Percentiles rank a stretch among this genome's conserved stretches.
Evolutionary conservation across 1,140 invertebrate genomes (phyloP).

Genomic region (Globodera ellingtonae): DNA sequence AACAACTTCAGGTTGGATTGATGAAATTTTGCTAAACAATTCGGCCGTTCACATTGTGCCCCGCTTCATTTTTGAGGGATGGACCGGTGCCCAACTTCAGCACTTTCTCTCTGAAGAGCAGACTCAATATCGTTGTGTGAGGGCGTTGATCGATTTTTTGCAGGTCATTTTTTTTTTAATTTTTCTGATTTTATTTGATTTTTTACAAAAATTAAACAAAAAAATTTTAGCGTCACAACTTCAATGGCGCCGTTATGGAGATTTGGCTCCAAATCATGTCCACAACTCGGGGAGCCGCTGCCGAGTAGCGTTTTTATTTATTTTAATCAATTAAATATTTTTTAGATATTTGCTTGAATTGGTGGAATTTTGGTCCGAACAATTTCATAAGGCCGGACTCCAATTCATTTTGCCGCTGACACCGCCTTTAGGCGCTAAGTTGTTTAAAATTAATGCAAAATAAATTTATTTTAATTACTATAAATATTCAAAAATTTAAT

Average conservation of each 20-base stretch:
- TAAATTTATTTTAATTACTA: background rate
- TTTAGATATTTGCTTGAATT: slow-evolving; percentile 40
- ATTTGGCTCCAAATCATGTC: slow-evolving; percentile 58
- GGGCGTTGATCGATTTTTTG: slow-evolving; percentile 51
- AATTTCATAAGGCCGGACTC: slow-evolving; percentile 41
- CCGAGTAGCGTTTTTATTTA: slow-evolving; percentile 9
- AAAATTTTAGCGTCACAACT: slow-evolving; percentile 52
- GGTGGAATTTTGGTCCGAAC: slow-evolving; percentile 38
- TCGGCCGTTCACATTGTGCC: slow-evolving; percentile 56
- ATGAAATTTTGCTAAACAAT: slow-evolving; percentile 54
- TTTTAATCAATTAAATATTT: slow-evolving; percentile 21
- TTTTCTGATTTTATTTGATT: too few relatives aligned
- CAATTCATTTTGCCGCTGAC: slow-evolving; percentile 44
- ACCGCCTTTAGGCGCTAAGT: slow-evolving; percentile 46
- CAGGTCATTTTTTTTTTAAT: slow-evolving; percentile 27
- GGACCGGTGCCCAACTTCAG: slow-evolving; percentile 43
- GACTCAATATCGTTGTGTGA: slow-evolving; percentile 43
- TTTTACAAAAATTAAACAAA: slow-evolving; percentile 30
- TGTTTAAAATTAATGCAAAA: background rate
- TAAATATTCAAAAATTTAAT: slow-evolving; percentile 15
- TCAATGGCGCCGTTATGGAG: slow-evolving; percentile 60
- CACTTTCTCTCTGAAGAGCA: slow-evolving; percentile 45
- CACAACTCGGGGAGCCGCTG: slow-evolving; percentile 32
- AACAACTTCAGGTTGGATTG: slow-evolving; percentile 53
- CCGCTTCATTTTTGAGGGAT: slow-evolving; percentile 55